phyloP scores from a whole-genome alignment of 2,113 vertebrate genomes.

The Lontra canadensis region DNA sequence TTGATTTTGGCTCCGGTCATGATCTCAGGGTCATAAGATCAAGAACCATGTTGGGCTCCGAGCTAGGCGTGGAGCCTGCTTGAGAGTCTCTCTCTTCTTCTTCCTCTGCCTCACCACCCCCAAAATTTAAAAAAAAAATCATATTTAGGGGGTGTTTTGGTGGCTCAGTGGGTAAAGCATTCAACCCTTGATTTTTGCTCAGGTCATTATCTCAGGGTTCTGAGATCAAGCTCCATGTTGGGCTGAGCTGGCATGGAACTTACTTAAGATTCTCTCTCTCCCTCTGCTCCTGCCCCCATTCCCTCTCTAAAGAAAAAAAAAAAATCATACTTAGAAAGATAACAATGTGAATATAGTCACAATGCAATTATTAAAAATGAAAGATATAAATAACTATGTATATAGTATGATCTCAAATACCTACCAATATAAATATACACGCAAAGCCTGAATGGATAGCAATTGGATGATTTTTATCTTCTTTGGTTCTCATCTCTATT shows the following conservation, averaged over 20 bases:
- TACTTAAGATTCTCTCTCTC: background rate
- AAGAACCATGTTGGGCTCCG: background rate
- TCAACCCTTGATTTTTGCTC: background rate
- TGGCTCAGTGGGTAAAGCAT: background rate
- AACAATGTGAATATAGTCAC: slow-evolving; percentile 5
- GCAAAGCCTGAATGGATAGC: background rate
- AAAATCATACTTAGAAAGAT: slow-evolving; percentile 30
- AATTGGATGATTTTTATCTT: background rate
- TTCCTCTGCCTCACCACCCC: background rate
- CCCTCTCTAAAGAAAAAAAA: background rate
- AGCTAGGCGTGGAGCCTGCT: background rate
- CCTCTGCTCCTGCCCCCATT: background rate
- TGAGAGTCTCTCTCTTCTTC: background rate
- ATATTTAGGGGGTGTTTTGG: background rate
- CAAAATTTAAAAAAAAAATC: background rate
- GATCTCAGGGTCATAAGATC: background rate
- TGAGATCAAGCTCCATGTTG: background rate
- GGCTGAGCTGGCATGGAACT: background rate
- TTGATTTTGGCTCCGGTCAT: background rate
- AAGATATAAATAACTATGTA: slow-evolving; percentile 32
- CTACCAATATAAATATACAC: background rate
- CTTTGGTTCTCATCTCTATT: background rate
- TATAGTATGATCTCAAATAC: background rate
- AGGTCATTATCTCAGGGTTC: background rate
- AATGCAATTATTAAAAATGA: slow-evolving; percentile 27